Percentiles rank a stretch among this genome's conserved stretches.
Evolutionary conservation across 2,888 invertebrate species (phyloP).

Genomic region (Steinernema hermaphroditum): DNA sequence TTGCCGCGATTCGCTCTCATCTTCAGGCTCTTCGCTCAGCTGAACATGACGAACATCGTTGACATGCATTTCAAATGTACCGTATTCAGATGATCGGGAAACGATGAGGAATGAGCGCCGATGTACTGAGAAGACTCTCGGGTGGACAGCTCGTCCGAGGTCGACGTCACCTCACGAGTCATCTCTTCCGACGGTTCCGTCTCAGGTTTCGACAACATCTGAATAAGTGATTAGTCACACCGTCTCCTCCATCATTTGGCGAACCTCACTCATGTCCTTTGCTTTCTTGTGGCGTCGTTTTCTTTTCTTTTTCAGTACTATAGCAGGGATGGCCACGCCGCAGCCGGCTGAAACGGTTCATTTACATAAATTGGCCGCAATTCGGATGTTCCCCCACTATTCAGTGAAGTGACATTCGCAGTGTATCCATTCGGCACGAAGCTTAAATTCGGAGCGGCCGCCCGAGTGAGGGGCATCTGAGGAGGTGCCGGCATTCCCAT

Average conservation of each 20-base stretch:
- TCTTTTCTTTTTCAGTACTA: slow-evolving; percentile 57
- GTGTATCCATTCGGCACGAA: slow-evolving; percentile 57
- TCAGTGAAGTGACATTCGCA: slow-evolving; percentile 56
- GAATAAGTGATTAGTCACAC: too few relatives aligned
- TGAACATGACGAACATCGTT: neutral
- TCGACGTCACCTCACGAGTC: slow-evolving; percentile 9
- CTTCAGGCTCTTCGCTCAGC: slow-evolving; percentile 14
- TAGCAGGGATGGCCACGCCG: slow-evolving; percentile 60
- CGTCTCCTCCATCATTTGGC: too few relatives aligned
- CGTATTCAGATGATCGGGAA: slow-evolving; percentile 17
- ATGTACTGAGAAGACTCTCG: slow-evolving; percentile 14
- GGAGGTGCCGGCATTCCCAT: neutral
- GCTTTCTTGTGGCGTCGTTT: slow-evolving; percentile 43
- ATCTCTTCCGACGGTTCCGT: neutral
- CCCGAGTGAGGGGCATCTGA: neutral
- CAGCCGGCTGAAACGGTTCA: slow-evolving; percentile 49
- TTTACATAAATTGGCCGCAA: slow-evolving; percentile 29
- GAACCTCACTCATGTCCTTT: slow-evolving; percentile 13
- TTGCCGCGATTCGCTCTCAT: neutral
- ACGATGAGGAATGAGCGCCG: neutral
- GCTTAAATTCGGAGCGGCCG: slow-evolving; percentile 15
- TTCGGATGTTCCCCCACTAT: slow-evolving; percentile 42
- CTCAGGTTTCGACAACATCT: neutral
- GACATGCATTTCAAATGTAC: neutral
- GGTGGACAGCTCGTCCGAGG: slow-evolving; percentile 15